phyloP scores from a whole-genome alignment of 2,888 invertebrate species.

The Girardia tigrina region DNA sequence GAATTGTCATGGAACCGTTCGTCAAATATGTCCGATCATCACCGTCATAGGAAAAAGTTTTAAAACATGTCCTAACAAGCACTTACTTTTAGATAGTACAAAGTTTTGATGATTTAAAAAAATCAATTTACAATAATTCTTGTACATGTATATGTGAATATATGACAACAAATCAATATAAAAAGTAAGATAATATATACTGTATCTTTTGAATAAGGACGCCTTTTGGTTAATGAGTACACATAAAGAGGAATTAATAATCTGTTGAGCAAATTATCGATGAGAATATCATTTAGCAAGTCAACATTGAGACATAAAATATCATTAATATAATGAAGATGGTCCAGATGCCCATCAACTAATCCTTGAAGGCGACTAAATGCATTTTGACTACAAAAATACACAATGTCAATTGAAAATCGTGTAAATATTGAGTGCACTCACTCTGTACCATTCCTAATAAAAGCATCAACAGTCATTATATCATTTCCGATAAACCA shows the following conservation, averaged over 20 bases:
- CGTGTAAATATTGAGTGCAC: no score
- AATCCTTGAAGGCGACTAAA: conserved; percentile 76
- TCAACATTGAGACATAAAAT: conserved; percentile 79
- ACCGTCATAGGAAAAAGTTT: no score
- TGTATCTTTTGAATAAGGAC: background rate
- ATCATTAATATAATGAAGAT: conserved; percentile 88
- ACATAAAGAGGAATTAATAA: conserved; percentile 81
- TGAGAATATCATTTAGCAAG: conserved; percentile 77
- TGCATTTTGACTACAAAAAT: conserved; percentile 65
- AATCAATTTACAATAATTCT: no score
- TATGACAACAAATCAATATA: no score
- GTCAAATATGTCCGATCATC: no score
- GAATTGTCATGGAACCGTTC: no score
- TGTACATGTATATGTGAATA: no score
- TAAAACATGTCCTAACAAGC: no score
- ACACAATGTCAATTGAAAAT: no score
- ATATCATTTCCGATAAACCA: conserved; percentile 98
- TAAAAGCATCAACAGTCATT: conserved; percentile 79
- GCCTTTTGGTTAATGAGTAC: conserved; percentile 62
- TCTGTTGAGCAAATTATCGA: conserved; percentile 80
- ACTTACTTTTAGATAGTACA: no score
- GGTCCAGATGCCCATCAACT: conserved; percentile 89
- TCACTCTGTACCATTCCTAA: conserved; percentile 60
- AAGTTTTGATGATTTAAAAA: no score
- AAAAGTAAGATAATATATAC: background rate